A percentile compares a stretch with the other conserved stretches of the same genome.
These are phyloP conservation scores for Lemur catta DNA, from an alignment of 2,797 vertebrate genomes.

Conservation along the genomic window DNA sequence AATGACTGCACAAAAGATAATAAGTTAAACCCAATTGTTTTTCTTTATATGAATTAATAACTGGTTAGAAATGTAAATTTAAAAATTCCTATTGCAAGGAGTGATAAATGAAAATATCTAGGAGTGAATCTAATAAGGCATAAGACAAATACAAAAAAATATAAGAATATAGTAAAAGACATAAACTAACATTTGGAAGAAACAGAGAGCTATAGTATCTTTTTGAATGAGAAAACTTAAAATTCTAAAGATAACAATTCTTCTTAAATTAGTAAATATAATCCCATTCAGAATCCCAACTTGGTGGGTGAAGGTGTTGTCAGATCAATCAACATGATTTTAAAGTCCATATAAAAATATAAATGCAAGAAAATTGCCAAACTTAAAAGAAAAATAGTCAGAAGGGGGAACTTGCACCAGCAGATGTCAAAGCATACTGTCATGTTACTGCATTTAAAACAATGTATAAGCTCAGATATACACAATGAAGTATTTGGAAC, in stretches of 20 bases:
- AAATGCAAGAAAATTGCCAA: conserved; percentile 3
- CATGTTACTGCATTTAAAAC: not conserved
- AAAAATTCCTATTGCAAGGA: not conserved
- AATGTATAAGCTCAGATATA: not conserved
- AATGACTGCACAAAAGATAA: not conserved
- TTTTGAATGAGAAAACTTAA: conserved; percentile 4
- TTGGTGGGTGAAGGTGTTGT: not conserved
- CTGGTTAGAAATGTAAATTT: not conserved
- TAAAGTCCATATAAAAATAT: not conserved
- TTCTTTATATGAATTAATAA: not conserved
- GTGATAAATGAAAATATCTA: not conserved
- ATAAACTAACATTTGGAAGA: not conserved
- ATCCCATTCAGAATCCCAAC: not conserved
- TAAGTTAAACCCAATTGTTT: not conserved
- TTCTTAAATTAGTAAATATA: conserved; percentile 11
- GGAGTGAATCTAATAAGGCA: not conserved
- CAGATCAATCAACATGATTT: not conserved
- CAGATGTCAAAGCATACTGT: not conserved
- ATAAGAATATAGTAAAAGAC: not conserved
- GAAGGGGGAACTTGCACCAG: not conserved
- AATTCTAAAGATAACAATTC: not conserved
- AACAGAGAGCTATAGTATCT: not conserved
- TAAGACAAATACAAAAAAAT: not conserved
- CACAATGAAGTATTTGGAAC: not conserved
- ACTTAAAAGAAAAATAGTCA: not conserved